Evolutionary conservation across 2,113 vertebrate genomes (phyloP), one percentile per base, ranked within the genome.

Genomic region (Noturus placidus): DNA sequence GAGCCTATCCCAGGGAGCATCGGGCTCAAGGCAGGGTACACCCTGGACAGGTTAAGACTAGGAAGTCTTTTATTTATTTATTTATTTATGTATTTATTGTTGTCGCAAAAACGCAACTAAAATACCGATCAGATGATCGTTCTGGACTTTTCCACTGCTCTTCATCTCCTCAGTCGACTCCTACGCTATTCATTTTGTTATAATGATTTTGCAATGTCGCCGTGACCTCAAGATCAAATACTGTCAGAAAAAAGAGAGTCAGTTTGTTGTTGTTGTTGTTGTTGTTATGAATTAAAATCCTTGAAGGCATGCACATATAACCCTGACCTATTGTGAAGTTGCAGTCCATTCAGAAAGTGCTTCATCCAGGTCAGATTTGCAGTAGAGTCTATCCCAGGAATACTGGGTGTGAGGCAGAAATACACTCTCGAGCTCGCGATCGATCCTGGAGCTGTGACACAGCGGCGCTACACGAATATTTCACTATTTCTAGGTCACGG

Each of bases 111-210:
- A 3, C 69, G 20, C 86, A 85, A 27, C 76, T 82, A 74, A 67
- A 27, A 19, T 57, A 65, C 11, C 74, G 33, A 61, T 57, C 83
- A 63, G 57, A 30, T 35, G 52, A 20, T 2, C 42, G 9, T 83
- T 33, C 38, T n/a, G 2, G 19, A 38, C 20, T n/a, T 70, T 72
- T 35, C 5, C 46, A 69, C 50, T 14, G 6, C 4, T 38, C 42
- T 69, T 30, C 69, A 50, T 67, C 67, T 63, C 42, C 35, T 15
- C 57, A 54, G 22, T 33, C 38, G 52, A 79, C 59, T 25, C 38
- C 63, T 56, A 74, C 86, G 61, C 83, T 83, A 83, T 90, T 86
- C 63, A 50, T 19, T 33, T 54, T 38, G 38, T n/a, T 85, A 77
- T 38, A 67, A 83, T 11, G 27, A 63, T 74, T 42, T 42, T 50